Evolutionary conservation across 2,113 vertebrate genomes (phyloP).

Genomic region (Laticauda laticaudata): DNA sequence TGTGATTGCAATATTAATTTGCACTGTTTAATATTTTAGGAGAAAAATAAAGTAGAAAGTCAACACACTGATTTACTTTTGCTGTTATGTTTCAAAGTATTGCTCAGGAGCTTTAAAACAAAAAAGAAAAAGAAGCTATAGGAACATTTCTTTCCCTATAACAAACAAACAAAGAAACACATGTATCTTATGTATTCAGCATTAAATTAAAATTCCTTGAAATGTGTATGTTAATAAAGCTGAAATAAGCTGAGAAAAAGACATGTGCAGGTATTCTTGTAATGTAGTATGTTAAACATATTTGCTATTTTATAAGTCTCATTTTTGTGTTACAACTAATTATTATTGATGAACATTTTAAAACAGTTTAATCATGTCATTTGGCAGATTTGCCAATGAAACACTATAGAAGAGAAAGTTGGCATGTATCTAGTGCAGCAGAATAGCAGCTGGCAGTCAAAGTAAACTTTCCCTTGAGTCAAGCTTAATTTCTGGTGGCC

Average conservation of each 20-base stretch:
- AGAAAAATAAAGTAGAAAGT: neutral
- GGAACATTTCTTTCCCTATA: neutral
- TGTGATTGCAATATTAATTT: constrained; percentile 34
- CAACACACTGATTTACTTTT: neutral
- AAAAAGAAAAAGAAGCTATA: neutral
- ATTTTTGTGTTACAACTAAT: neutral
- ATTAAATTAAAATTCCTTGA: neutral
- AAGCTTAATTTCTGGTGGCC: neutral
- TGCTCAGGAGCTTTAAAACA: neutral
- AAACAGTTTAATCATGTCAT: neutral
- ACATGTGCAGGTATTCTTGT: neutral
- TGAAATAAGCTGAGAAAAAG: neutral
- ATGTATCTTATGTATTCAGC: neutral
- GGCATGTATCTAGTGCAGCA: neutral
- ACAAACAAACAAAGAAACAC: neutral
- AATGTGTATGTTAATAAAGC: neutral
- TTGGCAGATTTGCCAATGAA: constrained; percentile 2
- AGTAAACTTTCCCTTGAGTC: neutral
- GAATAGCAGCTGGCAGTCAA: neutral
- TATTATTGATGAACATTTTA: neutral
- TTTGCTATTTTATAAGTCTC: neutral
- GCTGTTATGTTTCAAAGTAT: neutral
- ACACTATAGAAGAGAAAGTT: neutral
- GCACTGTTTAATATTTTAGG: constrained; percentile 21
- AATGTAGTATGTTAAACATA: neutral